These are phyloP conservation scores for Paratrypauchen microcephalus DNA, from an alignment of 2,797 vertebrate species.

Conservation along the genomic window DNA sequence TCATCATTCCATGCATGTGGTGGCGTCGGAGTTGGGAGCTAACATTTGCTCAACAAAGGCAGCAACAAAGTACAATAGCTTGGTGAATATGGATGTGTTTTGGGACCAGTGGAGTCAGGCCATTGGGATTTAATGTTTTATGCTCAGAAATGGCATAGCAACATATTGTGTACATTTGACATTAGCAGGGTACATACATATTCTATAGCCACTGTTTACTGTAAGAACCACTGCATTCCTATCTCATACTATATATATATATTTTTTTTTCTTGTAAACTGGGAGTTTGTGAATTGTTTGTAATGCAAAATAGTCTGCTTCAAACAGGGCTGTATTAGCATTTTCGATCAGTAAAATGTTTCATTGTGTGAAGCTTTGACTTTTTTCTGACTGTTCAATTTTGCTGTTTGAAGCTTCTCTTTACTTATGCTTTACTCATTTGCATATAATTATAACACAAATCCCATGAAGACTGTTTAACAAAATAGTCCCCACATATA, in stretches of 20 bases:
- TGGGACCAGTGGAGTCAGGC: slow-evolving; percentile 75
- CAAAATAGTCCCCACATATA: slow-evolving; percentile 2
- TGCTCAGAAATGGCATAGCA: slow-evolving; percentile 55
- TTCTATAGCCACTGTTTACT: slow-evolving; percentile 28
- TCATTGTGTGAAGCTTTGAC: slow-evolving; percentile 66
- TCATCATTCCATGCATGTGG: slow-evolving; percentile 48
- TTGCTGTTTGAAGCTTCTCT: slow-evolving; percentile 13
- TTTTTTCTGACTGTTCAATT: slow-evolving; percentile 22
- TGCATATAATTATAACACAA: slow-evolving; percentile 7
- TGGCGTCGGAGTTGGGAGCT: slow-evolving; percentile 43
- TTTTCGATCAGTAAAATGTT: slow-evolving; percentile 81
- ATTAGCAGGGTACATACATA: slow-evolving; percentile 22
- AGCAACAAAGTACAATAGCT: slow-evolving; percentile 68
- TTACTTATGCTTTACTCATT: slow-evolving; percentile 3
- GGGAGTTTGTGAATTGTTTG: slow-evolving; percentile 78
- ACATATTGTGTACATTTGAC: slow-evolving; percentile 33
- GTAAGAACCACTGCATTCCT: slow-evolving; percentile 36
- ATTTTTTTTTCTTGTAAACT: slow-evolving; percentile 33
- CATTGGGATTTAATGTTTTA: slow-evolving; percentile 56
- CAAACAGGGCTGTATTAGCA: slow-evolving; percentile 86
- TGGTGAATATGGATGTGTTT: slow-evolving; percentile 82
- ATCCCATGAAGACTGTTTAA: slow-evolving; percentile 4
- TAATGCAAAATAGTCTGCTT: slow-evolving; percentile 89
- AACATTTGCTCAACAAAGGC: slow-evolving; percentile 66
- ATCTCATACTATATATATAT: slow-evolving; percentile 54